phyloP scores from a whole-genome alignment of 2,113 vertebrate genomes.

The Octodon degus region DNA sequence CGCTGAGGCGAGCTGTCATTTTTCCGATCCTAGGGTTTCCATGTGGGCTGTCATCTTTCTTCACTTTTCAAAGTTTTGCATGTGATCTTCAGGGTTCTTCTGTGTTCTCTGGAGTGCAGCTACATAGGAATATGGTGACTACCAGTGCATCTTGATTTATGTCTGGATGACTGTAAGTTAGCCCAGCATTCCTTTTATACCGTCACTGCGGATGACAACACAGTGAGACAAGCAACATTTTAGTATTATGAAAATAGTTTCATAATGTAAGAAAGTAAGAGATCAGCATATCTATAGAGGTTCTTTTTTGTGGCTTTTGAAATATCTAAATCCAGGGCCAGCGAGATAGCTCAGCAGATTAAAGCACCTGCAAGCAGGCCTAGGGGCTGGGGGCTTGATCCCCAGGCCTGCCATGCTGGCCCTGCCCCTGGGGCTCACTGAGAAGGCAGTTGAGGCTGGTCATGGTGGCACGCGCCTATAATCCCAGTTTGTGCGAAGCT shows the following conservation, averaged over 20 bases:
- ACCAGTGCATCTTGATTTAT: not conserved
- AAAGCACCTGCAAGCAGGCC: no score
- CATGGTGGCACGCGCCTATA: no score
- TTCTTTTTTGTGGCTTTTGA: not conserved
- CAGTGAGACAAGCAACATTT: not conserved
- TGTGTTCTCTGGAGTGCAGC: not conserved
- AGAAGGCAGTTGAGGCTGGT: no score
- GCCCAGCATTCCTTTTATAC: constrained; percentile 12
- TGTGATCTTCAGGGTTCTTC: not conserved
- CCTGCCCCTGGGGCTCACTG: no score
- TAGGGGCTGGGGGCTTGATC: no score
- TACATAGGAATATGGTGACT: not conserved
- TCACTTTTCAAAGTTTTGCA: not conserved
- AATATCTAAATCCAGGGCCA: not conserved
- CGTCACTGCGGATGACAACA: not conserved
- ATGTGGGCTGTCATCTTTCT: not conserved
- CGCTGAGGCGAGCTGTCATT: not conserved
- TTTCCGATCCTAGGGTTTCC: not conserved
- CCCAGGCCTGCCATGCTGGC: no score
- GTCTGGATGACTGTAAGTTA: not conserved
- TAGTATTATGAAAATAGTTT: not conserved
- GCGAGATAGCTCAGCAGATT: no score
- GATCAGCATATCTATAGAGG: not conserved
- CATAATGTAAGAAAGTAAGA: not conserved
- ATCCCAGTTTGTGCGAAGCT: no score